Percentiles rank a stretch among this genome's conserved stretches.
Conservation (phyloP, 2,888 invertebrate species). For the Cepaea hortensis region DNA sequence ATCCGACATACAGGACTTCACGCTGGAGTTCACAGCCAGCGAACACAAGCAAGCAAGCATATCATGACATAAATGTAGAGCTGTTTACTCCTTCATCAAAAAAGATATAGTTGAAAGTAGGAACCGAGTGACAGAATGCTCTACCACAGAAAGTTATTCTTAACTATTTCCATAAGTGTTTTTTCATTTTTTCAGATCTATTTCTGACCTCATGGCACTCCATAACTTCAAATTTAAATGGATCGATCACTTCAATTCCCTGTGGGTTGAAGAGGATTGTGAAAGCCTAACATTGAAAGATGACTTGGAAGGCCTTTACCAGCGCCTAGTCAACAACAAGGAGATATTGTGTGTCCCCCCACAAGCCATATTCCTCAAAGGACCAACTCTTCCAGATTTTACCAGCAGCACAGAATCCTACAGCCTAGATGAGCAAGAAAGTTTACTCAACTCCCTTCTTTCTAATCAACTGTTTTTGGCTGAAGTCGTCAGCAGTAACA, state of each 20-base stretch:
- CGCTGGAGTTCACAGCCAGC: too few relatives aligned
- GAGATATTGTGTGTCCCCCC: slow-evolving; percentile 70
- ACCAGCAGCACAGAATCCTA: slow-evolving; percentile 78
- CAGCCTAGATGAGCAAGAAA: slow-evolving; percentile 78
- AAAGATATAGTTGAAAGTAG: too few relatives aligned
- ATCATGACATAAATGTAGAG: too few relatives aligned
- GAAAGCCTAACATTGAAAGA: slow-evolving; percentile 79
- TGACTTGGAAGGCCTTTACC: slow-evolving; percentile 79
- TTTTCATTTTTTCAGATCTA: neutral
- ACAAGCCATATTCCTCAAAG: slow-evolving; percentile 72
- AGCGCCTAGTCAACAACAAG: slow-evolving; percentile 79
- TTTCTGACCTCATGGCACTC: slow-evolving; percentile 34
- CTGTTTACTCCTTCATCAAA: too few relatives aligned
- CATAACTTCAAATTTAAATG: slow-evolving; percentile 77
- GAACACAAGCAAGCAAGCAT: too few relatives aligned
- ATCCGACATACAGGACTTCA: too few relatives aligned
- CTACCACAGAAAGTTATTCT: neutral
- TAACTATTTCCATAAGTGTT: neutral
- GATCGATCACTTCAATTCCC: slow-evolving; percentile 80
- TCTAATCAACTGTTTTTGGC: slow-evolving; percentile 79
- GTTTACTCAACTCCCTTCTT: slow-evolving; percentile 79
- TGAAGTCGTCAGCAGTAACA: slow-evolving; percentile 79
- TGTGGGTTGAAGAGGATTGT: slow-evolving; percentile 81
- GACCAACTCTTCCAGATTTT: slow-evolving; percentile 79
- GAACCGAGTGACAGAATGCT: too few relatives aligned